phyloP scores from a whole-genome alignment of 2,113 vertebrate genomes.

The Clarias gariepinus region DNA sequence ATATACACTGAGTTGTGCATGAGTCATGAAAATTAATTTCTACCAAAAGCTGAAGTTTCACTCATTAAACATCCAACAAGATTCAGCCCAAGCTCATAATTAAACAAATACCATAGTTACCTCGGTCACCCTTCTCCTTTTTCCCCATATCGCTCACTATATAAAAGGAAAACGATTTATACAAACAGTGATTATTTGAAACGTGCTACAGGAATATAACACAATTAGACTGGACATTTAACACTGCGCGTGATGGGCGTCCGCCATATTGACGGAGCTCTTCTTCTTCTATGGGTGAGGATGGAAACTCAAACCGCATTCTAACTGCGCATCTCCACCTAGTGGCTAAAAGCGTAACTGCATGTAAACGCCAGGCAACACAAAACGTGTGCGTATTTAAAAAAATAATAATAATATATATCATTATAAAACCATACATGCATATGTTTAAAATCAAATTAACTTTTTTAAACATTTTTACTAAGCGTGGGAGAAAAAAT shows the following conservation, averaged over 20 bases:
- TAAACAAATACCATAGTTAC: slow-evolving; percentile 56
- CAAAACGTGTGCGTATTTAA: neutral
- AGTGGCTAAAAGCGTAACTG: neutral
- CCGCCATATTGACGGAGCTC: neutral
- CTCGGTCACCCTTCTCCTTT: slow-evolving; percentile 71
- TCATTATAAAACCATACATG: no score
- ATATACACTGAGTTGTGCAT: neutral
- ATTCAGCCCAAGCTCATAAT: neutral
- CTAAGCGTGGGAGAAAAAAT: neutral
- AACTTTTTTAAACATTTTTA: neutral
- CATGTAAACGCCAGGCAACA: neutral
- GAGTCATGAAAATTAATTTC: neutral
- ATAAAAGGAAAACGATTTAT: neutral
- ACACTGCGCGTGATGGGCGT: fast-evolving
- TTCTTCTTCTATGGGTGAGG: neutral
- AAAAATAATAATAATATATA: no score
- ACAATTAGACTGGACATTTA: neutral
- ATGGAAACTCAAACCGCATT: neutral
- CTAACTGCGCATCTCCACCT: neutral
- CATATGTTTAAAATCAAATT: neutral
- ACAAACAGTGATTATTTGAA: neutral
- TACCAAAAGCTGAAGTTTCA: neutral
- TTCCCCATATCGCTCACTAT: slow-evolving; percentile 65
- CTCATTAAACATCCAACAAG: neutral
- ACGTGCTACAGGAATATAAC: neutral